Evolutionary conservation across 1,140 invertebrate genomes (phyloP), one percentile per base, ranked within the genome.

Genomic region (Panonychus citri): DNA sequence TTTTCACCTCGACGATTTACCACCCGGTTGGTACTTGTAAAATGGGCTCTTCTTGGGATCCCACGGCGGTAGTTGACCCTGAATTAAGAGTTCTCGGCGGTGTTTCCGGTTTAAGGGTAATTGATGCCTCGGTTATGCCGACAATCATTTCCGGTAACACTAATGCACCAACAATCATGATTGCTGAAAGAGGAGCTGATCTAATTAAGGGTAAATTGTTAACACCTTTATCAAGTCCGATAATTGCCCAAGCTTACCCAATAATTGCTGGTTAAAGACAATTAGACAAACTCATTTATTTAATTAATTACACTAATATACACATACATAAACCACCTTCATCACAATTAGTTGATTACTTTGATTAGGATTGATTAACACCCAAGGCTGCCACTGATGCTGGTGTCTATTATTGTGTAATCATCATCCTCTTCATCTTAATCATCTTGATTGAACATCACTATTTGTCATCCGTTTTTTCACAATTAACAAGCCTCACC

Each of bases 71-170:
- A 27, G 75, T 78, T 13, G 81, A 26, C 79, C 83, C 1, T 76
- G 82, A 0, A 57, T 67, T 85, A 10, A 21, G 59, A 19, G 62
- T 62, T 1, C 24, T 49, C n/a, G 30, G 30, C 1, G 60, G 60
- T 56, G 54, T 62, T 3, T 24, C n/a, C 19, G 56, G 56, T 53
- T 46, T 63, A 13, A n/a, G 62, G 15, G 62, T 63, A 13, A 79
- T 80, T 1, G 83, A 86, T 65, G 81, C 81, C 0, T 83, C 81
- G 24, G 72, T 84, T n/a, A 83, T 85, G 78, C 82, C 83, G 0
- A 65, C 66, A 3, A 76, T 83, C 1, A 75, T 77, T 1, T 80
- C 79, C 1, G 83, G 83, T 10, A 85, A 87, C 37, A 63, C 61
- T 2, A 63, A 63, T 59, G 61, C 59, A 15, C 62, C 62, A 8